A percentile compares a stretch with the other conserved stretches of the same genome.
phyloP scores from a whole-genome alignment of 2,797 vertebrate genomes.

The Apogon talboti region DNA sequence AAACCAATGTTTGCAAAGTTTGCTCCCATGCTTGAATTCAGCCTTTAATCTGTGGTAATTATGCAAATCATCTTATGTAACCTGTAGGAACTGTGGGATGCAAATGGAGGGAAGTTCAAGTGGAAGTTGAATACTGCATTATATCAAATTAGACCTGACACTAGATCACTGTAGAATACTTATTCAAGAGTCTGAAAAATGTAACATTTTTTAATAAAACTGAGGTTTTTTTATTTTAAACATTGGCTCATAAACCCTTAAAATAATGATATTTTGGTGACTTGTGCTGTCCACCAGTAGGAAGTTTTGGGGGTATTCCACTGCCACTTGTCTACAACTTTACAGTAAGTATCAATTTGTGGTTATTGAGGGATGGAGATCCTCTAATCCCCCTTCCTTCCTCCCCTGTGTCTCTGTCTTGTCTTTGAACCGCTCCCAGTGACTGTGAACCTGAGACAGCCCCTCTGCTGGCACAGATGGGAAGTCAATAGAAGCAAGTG shows the following conservation, averaged over 20 bases:
- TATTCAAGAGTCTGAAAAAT: too few species aligned
- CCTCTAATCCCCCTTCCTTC: conserved; percentile 24
- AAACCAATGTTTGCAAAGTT: too few species aligned
- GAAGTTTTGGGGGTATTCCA: conserved; percentile 8
- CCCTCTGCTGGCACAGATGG: conserved; percentile 80
- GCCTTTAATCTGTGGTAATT: too few species aligned
- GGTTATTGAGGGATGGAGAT: conserved; percentile 20
- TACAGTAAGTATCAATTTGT: conserved; percentile 18
- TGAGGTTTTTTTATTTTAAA: too few species aligned
- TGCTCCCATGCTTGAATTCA: too few species aligned
- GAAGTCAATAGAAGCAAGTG: conserved; percentile 83
- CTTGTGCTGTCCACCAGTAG: not conserved
- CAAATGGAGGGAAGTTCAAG: too few species aligned
- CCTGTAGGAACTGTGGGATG: too few species aligned
- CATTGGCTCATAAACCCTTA: not conserved
- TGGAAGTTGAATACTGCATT: too few species aligned
- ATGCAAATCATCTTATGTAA: too few species aligned
- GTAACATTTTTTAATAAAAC: too few species aligned
- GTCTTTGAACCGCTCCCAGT: conserved; percentile 76
- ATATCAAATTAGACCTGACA: too few species aligned
- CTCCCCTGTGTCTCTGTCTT: conserved; percentile 45
- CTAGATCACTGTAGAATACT: too few species aligned
- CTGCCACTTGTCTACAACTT: conserved; percentile 22
- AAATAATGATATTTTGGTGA: conserved; percentile 20
- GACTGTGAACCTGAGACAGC: conserved; percentile 76